Evolutionary conservation across 2,888 invertebrate species (phyloP), one percentile per base, ranked within the genome.

Genomic region (Hemistola chrysoprasaria): DNA sequence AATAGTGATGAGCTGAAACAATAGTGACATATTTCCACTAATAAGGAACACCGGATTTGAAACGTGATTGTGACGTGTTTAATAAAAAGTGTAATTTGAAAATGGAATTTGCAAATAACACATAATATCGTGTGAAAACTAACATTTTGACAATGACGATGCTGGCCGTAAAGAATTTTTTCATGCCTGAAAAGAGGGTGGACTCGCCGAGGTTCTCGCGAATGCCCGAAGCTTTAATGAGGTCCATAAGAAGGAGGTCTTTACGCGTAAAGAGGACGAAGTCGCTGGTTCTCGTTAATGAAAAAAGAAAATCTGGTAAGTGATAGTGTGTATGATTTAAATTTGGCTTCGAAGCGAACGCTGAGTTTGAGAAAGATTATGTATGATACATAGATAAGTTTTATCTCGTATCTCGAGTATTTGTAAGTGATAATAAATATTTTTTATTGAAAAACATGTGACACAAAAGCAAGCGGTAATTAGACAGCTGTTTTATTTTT

Each of bases 301-400:
- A 94, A 77, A 95, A 94, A 77, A 81, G 94, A 70, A 95, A 95
- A 86, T 94, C 94, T 78, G 94, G 94, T 95, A 91, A 93, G 92
- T 87, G 85, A 84, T 88, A 87, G 72, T 39, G 72, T 39, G 84
- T 87, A 85, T 77, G 60, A 46, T 24, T 51, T 32, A 22, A 9
- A 27, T 45, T 40, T 37, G 11, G 10, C 39, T 47, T 31, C n/a
- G 8, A 23, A 3, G 7, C 2, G n/a, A 21, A 10, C 11, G 34
- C 35, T 30, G 9, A 25, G 34, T 21, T 6, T 35, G 40, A 31
- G 30, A 35, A 22, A 11, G 8, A 9, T 20, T 8, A 8, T 31
- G 9, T 22, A 26, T 36, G 11, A 16, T 30, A 0, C n/a, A 25
- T 9, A 34, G 30, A 30, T 31, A 35, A 22, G 16, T 16, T 16